A percentile compares a stretch with the other conserved stretches of the same genome.
Evolutionary conservation across 2,888 invertebrate genomes (phyloP).

Genomic region (Ophraella communa): DNA sequence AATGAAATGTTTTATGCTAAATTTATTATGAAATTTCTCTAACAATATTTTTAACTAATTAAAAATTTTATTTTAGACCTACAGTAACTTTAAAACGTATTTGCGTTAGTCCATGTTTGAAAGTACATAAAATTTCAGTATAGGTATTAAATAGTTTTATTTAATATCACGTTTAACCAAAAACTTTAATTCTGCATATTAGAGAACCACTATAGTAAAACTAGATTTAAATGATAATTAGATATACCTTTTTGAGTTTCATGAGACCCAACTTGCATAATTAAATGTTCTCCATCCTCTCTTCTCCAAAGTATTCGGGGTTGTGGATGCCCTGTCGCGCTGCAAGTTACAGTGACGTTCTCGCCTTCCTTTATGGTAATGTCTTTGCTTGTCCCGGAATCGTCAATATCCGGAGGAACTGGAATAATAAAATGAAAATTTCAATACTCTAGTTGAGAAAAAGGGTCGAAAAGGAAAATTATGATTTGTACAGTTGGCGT

Average conservation of each 20-base stretch:
- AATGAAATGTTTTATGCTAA: too few species aligned
- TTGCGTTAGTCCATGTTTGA: too few species aligned
- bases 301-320: conserved; percentile 68
- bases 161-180: too few species aligned
- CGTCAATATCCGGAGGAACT: conserved; percentile 71
- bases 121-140: too few species aligned
- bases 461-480: background rate
- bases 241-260: conserved; percentile 59
- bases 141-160: too few species aligned
- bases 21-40: too few species aligned
- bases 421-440: conserved; percentile 44
- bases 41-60: too few species aligned
- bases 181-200: background rate
- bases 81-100: too few species aligned
- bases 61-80: too few species aligned
- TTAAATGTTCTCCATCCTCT: conserved; percentile 62
- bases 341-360: conserved; percentile 67
- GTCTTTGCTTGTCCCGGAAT: conserved; percentile 67
- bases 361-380: conserved; percentile 67
- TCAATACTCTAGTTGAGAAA: conserved; percentile 5
- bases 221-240: conserved; percentile 15
- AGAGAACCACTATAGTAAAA: background rate
- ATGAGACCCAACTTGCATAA: conserved; percentile 51
- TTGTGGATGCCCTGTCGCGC: conserved; percentile 65
- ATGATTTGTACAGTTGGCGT: background rate